Evolutionary conservation across 2,888 invertebrate genomes (phyloP), one percentile per base, ranked within the genome.

Genomic region (Brachypalpus laphriformis): DNA sequence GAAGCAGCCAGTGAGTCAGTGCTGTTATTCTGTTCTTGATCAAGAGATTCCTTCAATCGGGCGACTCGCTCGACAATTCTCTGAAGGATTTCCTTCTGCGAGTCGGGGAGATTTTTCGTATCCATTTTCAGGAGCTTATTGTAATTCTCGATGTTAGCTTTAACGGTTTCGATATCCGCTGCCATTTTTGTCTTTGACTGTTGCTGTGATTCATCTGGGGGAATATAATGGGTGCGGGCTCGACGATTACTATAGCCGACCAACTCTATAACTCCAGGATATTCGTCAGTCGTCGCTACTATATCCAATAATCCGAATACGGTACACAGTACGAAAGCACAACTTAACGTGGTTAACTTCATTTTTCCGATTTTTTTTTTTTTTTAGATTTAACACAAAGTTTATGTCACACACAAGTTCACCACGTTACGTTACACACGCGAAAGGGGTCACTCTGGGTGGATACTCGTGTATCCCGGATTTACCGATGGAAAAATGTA

Each of bases 51-150:
- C 86, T 92, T 92, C 0, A 92, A 88, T 1, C 92, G 88, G 2
- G 92, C 92, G 76, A 92, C 92, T 45, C 92, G 89, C 66, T 92
- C 92, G 34, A 92, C 92, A 47, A 92, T 92, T n/a, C 90, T 87
- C 66, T 91, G 91, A 56, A 92, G 86, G 89, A 92, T 91, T 75
- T 91, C 90, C 89, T 91, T 92, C 78, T 92, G 92, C 28, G 91
- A 91, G 74, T 91, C 91, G 0, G 91, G 91, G 51, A 92, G 81
- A 81, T 92, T 91, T 87, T 90, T 90, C 0, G 91, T 91, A 86
- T 92, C 92, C 83, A 91, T 61, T 78, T 91, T 90, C 3, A 92
- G 77, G 11, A 92, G 86, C 20, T 90, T 89, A 82, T 92, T 91
- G 72, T 92, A 92, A 82, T 91, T 91, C 61, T 91, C 90, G 71